A percentile compares a stretch with the other conserved stretches of the same genome.
Conservation (phyloP, 2,113 vertebrate genomes). For the Microcebus murinus region DNA sequence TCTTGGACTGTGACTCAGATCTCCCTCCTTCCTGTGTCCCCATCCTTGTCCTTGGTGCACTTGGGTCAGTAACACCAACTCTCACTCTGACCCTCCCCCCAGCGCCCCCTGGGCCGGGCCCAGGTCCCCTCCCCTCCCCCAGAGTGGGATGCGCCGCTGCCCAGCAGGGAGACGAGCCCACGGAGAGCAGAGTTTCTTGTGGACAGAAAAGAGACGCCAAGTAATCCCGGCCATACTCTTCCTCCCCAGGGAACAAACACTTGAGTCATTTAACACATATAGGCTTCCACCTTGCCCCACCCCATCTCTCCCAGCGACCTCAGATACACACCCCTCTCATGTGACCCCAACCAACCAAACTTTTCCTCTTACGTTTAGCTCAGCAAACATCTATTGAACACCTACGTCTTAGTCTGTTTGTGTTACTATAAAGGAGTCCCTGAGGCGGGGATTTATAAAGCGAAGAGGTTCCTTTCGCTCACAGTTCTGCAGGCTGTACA, state of each 20-base stretch:
- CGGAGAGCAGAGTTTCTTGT: not conserved
- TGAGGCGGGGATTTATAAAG: too few species aligned
- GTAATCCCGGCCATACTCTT: too few species aligned
- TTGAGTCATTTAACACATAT: not conserved
- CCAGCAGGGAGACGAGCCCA: not conserved
- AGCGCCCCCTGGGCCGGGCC: fast-evolving
- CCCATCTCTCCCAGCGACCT: not conserved
- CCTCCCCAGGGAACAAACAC: not conserved
- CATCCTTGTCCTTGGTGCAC: not conserved
- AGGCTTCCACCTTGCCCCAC: too few species aligned
- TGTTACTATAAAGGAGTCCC: too few species aligned
- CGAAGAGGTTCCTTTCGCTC: too few species aligned
- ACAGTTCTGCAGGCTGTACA: too few species aligned
- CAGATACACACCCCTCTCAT: not conserved
- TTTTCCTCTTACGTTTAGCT: not conserved
- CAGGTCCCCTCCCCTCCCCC: not conserved
- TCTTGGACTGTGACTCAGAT: not conserved
- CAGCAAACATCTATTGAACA: not conserved
- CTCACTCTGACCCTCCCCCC: not conserved
- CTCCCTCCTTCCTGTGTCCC: not conserved
- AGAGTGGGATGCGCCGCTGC: not conserved
- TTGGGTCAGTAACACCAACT: not conserved
- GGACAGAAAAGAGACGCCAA: not conserved
- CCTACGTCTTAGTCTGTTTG: not conserved
- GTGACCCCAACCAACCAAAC: not conserved